A percentile compares a stretch with the other conserved stretches of the same genome.
Evolutionary conservation across 1,140 invertebrate species (phyloP).

Genomic region (Hydropsyche tenuis): DNA sequence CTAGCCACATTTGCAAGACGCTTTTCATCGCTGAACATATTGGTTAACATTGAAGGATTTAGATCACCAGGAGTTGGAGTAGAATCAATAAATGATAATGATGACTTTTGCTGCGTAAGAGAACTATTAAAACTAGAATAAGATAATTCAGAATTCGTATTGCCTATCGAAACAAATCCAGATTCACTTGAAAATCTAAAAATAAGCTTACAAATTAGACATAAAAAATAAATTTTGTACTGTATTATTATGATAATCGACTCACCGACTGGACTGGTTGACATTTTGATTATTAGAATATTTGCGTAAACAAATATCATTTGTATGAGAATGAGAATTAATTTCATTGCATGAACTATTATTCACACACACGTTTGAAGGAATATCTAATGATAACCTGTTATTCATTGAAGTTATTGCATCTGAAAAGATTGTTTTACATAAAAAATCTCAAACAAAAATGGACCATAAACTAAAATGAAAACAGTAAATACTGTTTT

Average conservation of each 20-base stretch:
- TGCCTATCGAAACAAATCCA: constrained; percentile 76
- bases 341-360: constrained; percentile 39
- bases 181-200: constrained; percentile 66
- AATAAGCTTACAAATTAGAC: neutral
- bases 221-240: constrained; percentile 1
- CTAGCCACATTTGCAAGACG: constrained; percentile 35
- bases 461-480: neutral
- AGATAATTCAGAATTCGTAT: constrained; percentile 54
- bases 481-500: too few species aligned
- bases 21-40: constrained; percentile 30
- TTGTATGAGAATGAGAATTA: constrained; percentile 17
- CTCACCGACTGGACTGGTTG: constrained; percentile 55
- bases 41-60: constrained; percentile 31
- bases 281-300: constrained; percentile 15
- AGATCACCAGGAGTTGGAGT: constrained; percentile 46
- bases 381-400: constrained; percentile 39
- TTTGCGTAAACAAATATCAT: constrained; percentile 15
- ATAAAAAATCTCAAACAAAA: neutral
- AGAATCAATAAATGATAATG: constrained; percentile 45
- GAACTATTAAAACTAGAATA: constrained; percentile 46
- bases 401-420: constrained; percentile 26
- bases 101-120: constrained; percentile 37
- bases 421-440: constrained; percentile 24
- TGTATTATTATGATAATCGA: too few species aligned
- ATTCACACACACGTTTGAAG: constrained; percentile 26